Evolutionary conservation across 92 coral and sea anemone species (phyloP), one percentile per base, ranked within the genome.

Genomic region (Scolanthus callimorphus): DNA sequence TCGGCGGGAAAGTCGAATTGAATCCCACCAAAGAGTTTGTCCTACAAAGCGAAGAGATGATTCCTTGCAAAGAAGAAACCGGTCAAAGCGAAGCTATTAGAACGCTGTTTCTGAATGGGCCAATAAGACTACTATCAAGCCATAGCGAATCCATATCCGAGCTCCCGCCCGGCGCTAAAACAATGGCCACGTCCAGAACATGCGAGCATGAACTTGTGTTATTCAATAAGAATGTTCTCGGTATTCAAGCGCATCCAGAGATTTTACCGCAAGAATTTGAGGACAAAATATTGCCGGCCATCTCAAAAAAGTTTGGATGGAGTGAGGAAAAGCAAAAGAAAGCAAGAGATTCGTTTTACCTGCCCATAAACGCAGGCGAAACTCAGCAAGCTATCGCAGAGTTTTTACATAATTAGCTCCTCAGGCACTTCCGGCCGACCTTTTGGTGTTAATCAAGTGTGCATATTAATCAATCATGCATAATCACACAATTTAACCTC

Each of bases 211-310:
- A 86, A 45, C 60, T 85, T 41, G 76, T 85, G 19, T 69, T 65
- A 34, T 81, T 82, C 31, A 48, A 75, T 4, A 69, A 76, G 12
- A 69, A 64, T 39, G 65, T 82, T 17, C 37, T 86, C 1, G 95
- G 89, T 6, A 53, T 82, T 26, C 94, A 85, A 41, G 74, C 77
- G 9, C 94, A 85, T 67, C 89, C 94, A 20, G 94, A 85, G 48
- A 27, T 81, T 49, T 62, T 25, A 28, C 58, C 65, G 0, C 58
- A 59, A 29, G 88, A 86, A 63, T 65, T 60, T 24, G 45, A 67
- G 25, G 75, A 86, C 24, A 27, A 45, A 20, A 54, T 81, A 20
- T 49, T 76, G n/a, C 81, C 88, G 8, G 57, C 39, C 6, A 24
- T 76, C 46, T 27, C 53, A 10, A 27, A 17, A 15, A 22, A 19